Conservation (phyloP, 2,888 invertebrate species). For the Cerceris rybyensis region DNA sequence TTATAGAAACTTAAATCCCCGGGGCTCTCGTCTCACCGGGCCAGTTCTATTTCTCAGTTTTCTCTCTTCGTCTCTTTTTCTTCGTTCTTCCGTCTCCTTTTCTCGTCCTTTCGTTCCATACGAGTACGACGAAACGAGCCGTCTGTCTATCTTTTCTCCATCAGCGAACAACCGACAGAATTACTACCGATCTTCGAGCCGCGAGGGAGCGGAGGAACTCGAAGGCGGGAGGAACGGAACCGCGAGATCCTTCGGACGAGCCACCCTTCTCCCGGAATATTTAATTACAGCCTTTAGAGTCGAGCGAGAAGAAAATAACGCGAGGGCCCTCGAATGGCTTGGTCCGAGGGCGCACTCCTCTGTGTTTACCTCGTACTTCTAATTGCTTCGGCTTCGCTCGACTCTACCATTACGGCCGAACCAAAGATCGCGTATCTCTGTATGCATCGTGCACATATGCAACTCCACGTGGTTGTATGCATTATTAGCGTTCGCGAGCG, state of each 20-base stretch:
- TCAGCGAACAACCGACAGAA: slow-evolving; percentile 43
- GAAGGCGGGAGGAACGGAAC: slow-evolving; percentile 20
- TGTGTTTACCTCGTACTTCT: slow-evolving; percentile 81
- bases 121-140: slow-evolving; percentile 51
- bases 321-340: slow-evolving; percentile 59
- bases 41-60: slow-evolving; percentile 20
- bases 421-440: slow-evolving; percentile 65
- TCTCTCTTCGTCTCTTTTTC: slow-evolving; percentile 22
- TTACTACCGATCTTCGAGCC: slow-evolving; percentile 25
- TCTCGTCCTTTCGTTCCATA: slow-evolving; percentile 13
- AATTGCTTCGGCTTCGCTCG: slow-evolving; percentile 75
- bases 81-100: too few species aligned
- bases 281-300: slow-evolving; percentile 77
- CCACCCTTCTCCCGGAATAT: slow-evolving; percentile 71
- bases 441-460: slow-evolving; percentile 43
- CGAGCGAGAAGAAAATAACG: slow-evolving; percentile 76
- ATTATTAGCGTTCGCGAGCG: slow-evolving; percentile 3
- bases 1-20: slow-evolving; percentile 80
- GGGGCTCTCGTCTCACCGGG: slow-evolving; percentile 62
- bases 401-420: slow-evolving; percentile 70
- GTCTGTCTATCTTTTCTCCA: slow-evolving; percentile 68
- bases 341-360: slow-evolving; percentile 68
- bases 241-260: slow-evolving; percentile 42
- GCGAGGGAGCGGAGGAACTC: slow-evolving; percentile 24
- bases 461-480: slow-evolving; percentile 14